Conservation (phyloP, 1,140 invertebrate genomes). For the Ditylenchus dipsaci region DNA sequence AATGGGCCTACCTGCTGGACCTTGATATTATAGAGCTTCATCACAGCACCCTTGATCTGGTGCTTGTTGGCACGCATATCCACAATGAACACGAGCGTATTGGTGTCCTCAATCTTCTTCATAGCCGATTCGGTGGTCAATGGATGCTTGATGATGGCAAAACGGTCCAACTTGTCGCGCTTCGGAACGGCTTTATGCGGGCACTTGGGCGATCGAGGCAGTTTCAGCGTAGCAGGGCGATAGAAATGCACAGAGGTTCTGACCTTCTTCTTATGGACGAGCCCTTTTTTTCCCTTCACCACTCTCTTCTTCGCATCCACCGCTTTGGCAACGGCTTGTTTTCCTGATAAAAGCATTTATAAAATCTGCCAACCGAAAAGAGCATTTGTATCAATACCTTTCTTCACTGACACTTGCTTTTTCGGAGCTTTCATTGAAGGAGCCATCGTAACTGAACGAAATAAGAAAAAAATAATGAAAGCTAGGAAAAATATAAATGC, state of each 20-base stretch:
- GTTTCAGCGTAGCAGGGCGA: conserved; percentile 82
- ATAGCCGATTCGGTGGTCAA: conserved; percentile 98
- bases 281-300: conserved; percentile 38
- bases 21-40: conserved; percentile 96
- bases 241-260: conserved; percentile 89
- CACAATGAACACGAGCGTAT: conserved; percentile 97
- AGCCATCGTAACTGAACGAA: too few relatives aligned
- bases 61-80: conserved; percentile 94
- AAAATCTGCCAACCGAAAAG: too few relatives aligned
- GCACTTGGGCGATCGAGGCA: conserved; percentile 86
- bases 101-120: conserved; percentile 99
- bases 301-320: conserved; percentile 56
- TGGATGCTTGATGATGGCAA: conserved; percentile 94
- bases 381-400: too few relatives aligned
- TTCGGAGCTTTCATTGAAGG: too few relatives aligned
- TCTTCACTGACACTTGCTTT: too few relatives aligned
- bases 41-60: conserved; percentile 84
- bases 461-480: too few relatives aligned
- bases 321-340: conserved; percentile 45
- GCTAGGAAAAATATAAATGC: too few relatives aligned
- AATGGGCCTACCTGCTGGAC: conserved; percentile 76
- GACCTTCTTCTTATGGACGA: conserved; percentile 65
- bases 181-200: conserved; percentile 85
- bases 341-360: background rate
- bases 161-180: conserved; percentile 90